A percentile compares a stretch with the other conserved stretches of the same genome.
Evolutionary conservation across 2,888 invertebrate genomes (phyloP).

Genomic region (Nemotelus pantherinus): DNA sequence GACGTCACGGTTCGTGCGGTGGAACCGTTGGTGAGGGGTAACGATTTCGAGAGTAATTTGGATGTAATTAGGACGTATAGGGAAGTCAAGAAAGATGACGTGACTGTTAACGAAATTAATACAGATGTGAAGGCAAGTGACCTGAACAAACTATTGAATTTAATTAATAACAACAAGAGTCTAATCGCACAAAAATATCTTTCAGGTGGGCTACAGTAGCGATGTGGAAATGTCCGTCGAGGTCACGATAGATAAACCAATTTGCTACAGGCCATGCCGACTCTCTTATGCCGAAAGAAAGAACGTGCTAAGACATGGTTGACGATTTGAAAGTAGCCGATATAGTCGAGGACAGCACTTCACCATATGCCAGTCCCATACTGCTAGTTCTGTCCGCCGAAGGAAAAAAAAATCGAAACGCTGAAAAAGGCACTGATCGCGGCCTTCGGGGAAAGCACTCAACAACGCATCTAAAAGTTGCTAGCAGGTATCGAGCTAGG

Average conservation of each 20-base stretch:
- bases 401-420: no score
- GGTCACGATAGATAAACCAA: neutral
- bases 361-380: neutral
- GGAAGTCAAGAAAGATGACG: neutral
- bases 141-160: neutral
- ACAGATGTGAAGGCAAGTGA: constrained; percentile 6
- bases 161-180: neutral
- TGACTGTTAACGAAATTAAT: neutral
- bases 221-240: constrained; percentile 15
- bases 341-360: neutral
- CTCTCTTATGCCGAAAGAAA: neutral
- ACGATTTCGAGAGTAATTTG: neutral
- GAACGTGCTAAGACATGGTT: neutral
- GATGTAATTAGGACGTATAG: neutral
- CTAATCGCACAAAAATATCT: constrained; percentile 21
- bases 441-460: no score
- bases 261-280: constrained; percentile 1
- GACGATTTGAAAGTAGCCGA: neutral
- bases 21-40: neutral
- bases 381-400: neutral
- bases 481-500: no score
- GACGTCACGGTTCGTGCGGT: neutral
- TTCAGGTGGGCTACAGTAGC: neutral
- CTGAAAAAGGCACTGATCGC: no score
- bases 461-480: no score